Evolutionary conservation across 2,113 vertebrate species (phyloP), one percentile per base, ranked within the genome.

Genomic region (Panthera leo): DNA sequence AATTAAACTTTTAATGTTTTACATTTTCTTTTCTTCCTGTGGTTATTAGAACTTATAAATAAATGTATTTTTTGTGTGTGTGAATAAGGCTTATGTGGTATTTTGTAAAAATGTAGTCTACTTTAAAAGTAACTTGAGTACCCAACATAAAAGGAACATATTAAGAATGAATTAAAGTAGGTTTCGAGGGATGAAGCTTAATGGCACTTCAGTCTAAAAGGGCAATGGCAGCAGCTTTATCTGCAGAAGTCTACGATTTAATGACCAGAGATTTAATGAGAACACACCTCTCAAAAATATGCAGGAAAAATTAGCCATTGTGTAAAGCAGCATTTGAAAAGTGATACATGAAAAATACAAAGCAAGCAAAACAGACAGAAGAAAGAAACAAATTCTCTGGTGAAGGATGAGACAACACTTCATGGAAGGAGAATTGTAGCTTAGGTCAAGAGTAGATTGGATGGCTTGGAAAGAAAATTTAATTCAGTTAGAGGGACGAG

Each of bases 1-100:
- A 94, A 87, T 89, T 92, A 91, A 85, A 85, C 34, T 91, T 95
- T 45, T 51, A 85, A 86, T 3, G 1, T 87, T 90, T 91, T 2
- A 78, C 2, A 45, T 39, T 92, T 96, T 92, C 9, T 71, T 91
- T 85, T 92, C n/a, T 91, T 80, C 61, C 27, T n/a, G 1, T 91
- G 25, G 27, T 71, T 85, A 67, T 73, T 55, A 78, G 14, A 91
- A 93, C 14, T 80, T 91, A 42, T 0, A 94, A 83, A 87, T 95
- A 75, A 85, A 92, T 31, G 21, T 39, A 2, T 36, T 29, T 13
- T 90, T 93, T 80, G 6, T 58, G 55, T 55, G 53, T 68, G 6
- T 75, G 39, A 79, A 83, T 70, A 79, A 67, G 6, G 18, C 1
- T 2, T 34, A 15, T 11, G 27, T 53, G 5, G 7, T 39, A 79